Evolutionary conservation across 2,888 invertebrate genomes (phyloP).

Genomic region (Microchrysa polita): DNA sequence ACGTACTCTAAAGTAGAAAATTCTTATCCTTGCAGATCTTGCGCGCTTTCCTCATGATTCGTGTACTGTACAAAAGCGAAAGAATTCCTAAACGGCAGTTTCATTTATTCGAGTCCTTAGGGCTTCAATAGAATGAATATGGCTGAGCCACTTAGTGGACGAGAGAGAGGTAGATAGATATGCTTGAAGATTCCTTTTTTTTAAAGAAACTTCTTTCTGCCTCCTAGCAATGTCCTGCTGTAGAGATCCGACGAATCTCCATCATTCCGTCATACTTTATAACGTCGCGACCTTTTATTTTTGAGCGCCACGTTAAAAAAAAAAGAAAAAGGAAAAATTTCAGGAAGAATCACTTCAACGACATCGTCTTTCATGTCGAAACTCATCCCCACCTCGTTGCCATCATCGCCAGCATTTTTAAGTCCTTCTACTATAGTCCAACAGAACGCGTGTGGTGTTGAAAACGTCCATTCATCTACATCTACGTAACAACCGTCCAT

Average conservation of each 20-base stretch:
- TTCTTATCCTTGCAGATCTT: too few relatives aligned
- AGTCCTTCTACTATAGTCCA: conserved; percentile 8
- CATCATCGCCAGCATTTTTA: conserved; percentile 7
- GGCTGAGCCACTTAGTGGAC: conserved; percentile 36
- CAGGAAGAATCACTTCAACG: conserved; percentile 44
- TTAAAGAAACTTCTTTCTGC: conserved; percentile 31
- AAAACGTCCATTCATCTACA: conserved; percentile 38
- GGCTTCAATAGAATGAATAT: conserved; percentile 31
- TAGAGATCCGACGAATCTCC: not conserved
- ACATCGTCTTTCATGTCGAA: conserved; percentile 43
- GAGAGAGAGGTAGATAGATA: conserved; percentile 32
- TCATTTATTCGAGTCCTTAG: conserved; percentile 46
- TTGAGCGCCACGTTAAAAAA: conserved; percentile 43
- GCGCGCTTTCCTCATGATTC: not conserved
- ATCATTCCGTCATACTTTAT: conserved; percentile 12
- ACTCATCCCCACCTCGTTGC: not conserved
- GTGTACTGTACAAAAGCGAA: conserved; percentile 28
- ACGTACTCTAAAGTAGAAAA: not conserved
- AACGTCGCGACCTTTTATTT: conserved; percentile 47
- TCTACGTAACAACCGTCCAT: not conserved
- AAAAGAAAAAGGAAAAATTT: conserved; percentile 41
- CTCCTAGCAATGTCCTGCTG: conserved; percentile 28
- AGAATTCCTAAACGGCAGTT: conserved; percentile 46
- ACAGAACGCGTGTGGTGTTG: conserved; percentile 24
- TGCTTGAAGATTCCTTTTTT: conserved; percentile 24